Conservation (phyloP, 2,113 vertebrate species). For the Trichechus manatus region DNA sequence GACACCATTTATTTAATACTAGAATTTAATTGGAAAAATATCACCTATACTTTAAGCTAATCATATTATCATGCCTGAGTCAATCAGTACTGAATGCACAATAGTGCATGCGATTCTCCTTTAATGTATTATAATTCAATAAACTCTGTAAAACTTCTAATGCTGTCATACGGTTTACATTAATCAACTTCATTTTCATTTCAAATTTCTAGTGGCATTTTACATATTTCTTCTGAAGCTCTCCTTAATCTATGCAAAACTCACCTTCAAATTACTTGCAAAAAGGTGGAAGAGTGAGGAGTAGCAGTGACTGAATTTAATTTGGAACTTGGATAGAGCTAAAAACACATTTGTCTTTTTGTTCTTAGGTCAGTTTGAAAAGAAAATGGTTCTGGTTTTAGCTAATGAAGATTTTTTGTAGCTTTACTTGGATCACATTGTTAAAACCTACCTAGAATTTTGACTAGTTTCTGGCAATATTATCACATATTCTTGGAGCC, state of each 20-base stretch:
- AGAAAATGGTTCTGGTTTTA: slow-evolving; percentile 57
- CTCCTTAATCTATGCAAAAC: neutral
- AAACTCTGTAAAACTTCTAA: neutral
- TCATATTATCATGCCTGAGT: neutral
- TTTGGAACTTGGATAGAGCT: neutral
- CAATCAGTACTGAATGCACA: neutral
- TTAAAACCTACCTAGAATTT: slow-evolving; percentile 67
- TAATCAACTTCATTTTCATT: neutral
- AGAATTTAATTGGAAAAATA: neutral
- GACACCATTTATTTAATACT: neutral
- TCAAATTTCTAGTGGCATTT: neutral
- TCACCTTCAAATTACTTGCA: neutral
- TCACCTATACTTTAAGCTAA: neutral
- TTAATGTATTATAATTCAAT: neutral
- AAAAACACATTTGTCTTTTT: slow-evolving; percentile 49
- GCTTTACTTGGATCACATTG: slow-evolving; percentile 41
- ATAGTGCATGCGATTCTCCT: neutral
- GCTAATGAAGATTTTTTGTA: slow-evolving; percentile 4
- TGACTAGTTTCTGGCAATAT: neutral
- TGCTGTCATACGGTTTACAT: slow-evolving; percentile 8
- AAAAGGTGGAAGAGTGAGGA: neutral
- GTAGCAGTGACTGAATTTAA: slow-evolving; percentile 21
- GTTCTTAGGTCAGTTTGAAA: slow-evolving; percentile 16
- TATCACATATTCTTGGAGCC: slow-evolving; percentile 15
- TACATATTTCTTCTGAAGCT: neutral